Evolutionary conservation across 2,113 vertebrate species (phyloP).

Genomic region (Castor canadensis): DNA sequence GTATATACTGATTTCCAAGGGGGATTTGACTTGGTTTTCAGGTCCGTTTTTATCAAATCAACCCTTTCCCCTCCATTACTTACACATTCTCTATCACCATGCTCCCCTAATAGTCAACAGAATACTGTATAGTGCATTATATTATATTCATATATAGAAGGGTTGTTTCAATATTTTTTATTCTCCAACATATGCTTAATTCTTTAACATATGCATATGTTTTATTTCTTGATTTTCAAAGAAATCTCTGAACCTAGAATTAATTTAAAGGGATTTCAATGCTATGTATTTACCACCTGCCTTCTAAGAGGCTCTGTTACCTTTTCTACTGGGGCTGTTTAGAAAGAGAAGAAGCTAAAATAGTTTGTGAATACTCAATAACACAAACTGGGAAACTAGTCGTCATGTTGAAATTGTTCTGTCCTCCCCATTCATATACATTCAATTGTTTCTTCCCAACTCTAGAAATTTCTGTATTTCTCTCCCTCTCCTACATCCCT

Average conservation of each 20-base stretch:
- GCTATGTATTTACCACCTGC: neutral
- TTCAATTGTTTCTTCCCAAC: neutral
- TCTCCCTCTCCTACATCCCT: neutral
- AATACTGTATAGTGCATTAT: no score
- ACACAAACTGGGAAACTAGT: neutral
- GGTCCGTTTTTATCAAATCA: no score
- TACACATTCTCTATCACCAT: no score
- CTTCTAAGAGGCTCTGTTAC: neutral
- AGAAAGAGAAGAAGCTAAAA: neutral
- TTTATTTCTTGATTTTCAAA: neutral
- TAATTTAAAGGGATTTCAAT: neutral
- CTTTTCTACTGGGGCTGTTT: neutral
- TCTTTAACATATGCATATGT: no score
- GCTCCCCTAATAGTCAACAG: no score
- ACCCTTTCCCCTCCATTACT: no score
- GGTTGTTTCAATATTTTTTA: no score
- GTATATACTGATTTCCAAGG: no score
- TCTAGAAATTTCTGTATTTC: neutral
- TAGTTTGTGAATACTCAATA: neutral
- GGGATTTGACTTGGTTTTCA: no score
- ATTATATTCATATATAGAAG: no score
- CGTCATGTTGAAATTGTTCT: neutral
- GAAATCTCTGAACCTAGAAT: neutral
- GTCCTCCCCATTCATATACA: neutral
- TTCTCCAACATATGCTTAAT: no score